Conservation (phyloP, 2,888 invertebrate genomes). For the Scelioninae gen. 1 region DNA sequence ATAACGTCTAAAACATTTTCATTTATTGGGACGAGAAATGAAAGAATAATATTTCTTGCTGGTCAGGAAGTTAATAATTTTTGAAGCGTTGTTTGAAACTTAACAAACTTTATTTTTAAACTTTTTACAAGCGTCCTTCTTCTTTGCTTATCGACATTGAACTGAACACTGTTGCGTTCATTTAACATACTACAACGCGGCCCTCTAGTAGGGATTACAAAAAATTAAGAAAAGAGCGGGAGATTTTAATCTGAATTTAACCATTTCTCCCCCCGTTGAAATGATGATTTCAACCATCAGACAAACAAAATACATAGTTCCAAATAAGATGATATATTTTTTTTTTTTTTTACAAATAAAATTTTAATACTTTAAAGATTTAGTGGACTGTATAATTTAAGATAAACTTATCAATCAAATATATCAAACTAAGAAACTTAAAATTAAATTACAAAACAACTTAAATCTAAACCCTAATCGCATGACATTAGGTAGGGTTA, state of each 20-base stretch:
- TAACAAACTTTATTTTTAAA: no score
- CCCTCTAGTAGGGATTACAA: neutral
- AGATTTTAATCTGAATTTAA: neutral
- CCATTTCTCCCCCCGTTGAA: neutral
- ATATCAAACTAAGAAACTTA: neutral
- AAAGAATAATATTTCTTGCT: no score
- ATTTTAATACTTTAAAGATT: neutral
- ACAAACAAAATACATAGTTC: no score
- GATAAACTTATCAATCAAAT: neutral
- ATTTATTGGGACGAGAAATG: no score
- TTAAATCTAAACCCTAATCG: neutral
- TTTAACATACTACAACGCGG: neutral
- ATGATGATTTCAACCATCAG: neutral
- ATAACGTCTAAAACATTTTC: no score
- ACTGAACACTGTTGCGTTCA: neutral
- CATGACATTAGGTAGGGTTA: neutral
- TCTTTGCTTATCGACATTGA: neutral
- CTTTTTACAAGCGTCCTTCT: no score
- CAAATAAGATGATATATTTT: no score
- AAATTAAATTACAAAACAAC: neutral
- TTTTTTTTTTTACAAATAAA: neutral
- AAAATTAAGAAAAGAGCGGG: neutral
- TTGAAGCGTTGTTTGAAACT: no score
- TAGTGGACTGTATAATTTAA: neutral
- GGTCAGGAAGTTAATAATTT: no score